phyloP scores from a whole-genome alignment of 2,797 vertebrate genomes.

The Enteromius anoplus region DNA sequence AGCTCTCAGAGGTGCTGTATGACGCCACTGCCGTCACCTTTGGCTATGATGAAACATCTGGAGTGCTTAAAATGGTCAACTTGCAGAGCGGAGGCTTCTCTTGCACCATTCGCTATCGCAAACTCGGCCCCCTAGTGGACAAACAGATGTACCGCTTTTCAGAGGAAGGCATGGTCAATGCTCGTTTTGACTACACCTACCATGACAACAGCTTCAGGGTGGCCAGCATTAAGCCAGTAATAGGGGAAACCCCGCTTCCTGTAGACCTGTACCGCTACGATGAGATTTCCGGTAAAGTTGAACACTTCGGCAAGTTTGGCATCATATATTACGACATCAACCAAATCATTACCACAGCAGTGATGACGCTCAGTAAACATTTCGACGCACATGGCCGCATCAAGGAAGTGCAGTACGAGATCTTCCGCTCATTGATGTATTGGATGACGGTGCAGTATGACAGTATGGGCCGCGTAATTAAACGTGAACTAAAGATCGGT shows the following conservation, averaged over 20 bases:
- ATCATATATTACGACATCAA: constrained; percentile 92
- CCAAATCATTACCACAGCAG: constrained; percentile 89
- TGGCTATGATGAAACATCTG: constrained; percentile 85
- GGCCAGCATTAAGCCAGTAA: constrained; percentile 87
- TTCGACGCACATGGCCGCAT: constrained; percentile 89
- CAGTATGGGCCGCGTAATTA: constrained; percentile 88
- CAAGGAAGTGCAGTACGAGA: constrained; percentile 91
- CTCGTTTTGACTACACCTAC: constrained; percentile 89
- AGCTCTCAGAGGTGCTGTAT: constrained; percentile 86
- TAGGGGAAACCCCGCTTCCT: constrained; percentile 87
- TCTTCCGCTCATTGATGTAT: constrained; percentile 90
- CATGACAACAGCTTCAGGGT: constrained; percentile 90
- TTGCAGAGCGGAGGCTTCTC: constrained; percentile 89
- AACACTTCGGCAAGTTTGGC: constrained; percentile 90
- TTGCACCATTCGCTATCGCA: constrained; percentile 88
- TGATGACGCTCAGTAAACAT: constrained; percentile 91
- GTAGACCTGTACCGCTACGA: constrained; percentile 90
- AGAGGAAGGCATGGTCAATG: constrained; percentile 91
- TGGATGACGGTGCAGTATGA: constrained; percentile 92
- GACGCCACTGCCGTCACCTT: constrained; percentile 87
- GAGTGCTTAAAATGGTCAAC: constrained; percentile 89
- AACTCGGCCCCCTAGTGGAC: constrained; percentile 87
- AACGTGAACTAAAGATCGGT: constrained; percentile 87
- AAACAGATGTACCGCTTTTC: constrained; percentile 91
- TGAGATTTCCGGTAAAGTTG: constrained; percentile 90